Evolutionary conservation across 1,140 invertebrate genomes (phyloP).

Genomic region (Drosophila insularis): DNA sequence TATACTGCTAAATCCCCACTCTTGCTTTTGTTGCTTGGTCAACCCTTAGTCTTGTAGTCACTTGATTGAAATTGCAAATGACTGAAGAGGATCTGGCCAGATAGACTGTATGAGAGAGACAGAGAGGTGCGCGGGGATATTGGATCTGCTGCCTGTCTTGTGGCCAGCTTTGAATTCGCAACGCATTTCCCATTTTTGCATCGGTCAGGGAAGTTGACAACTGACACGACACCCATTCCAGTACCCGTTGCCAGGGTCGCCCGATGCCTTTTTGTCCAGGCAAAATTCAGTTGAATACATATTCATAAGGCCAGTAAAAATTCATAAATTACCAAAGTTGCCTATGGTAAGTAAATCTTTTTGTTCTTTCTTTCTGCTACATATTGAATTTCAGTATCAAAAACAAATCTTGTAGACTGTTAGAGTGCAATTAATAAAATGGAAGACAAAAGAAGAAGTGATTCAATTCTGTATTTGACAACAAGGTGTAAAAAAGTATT

Average conservation of each 20-base stretch:
- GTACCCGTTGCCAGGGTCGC: conserved; percentile 45
- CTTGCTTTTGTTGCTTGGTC: conserved; percentile 26
- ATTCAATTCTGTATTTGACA: no score
- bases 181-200: conserved; percentile 73
- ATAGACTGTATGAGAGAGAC: no score
- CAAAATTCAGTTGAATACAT: no score
- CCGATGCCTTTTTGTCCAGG: background rate
- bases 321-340: no score
- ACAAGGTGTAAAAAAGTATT: no score
- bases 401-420: no score
- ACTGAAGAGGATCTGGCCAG: conserved; percentile 26
- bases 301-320: no score
- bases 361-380: no score
- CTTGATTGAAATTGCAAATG: conserved; percentile 74
- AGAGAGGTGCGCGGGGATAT: background rate
- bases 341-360: no score
- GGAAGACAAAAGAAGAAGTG: no score
- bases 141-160: conserved; percentile 38
- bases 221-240: conserved; percentile 54
- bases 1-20: conserved; percentile 10
- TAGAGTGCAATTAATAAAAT: no score
- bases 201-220: conserved; percentile 64
- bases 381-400: no score
- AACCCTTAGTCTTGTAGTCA: conserved; percentile 71
- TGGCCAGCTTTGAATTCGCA: conserved; percentile 49